Base-by-base conservation (phyloP, 1,140 invertebrate genomes). In the Diachasma alloeum region DNA sequence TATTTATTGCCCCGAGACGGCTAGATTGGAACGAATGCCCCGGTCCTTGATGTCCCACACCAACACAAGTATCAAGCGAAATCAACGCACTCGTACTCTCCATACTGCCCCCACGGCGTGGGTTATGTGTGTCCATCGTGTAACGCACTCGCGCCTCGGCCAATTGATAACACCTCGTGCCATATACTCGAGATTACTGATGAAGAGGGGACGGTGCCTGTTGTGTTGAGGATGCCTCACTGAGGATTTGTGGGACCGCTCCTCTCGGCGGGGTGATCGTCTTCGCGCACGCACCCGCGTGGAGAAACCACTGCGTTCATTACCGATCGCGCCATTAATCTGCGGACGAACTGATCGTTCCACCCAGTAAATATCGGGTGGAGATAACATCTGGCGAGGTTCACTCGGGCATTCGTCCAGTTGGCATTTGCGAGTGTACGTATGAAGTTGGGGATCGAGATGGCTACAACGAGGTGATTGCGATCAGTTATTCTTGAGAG, bases 251-350 rank as follows among this genome's bases (percentile, higher is more conserved):
- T 83, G 81, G 77, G 82, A 81, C 82, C 82, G 80, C 82, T 63
- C 59, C 2, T 9, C 24, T 4, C n/a, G 1, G 1, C 15, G 36
- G 78, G 77, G 75, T 85, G 85, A 85, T 87, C 85, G 84, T 81
- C 78, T 78, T 81, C 78, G 80, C 79, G 79, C 78, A 72, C 75
- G 75, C 42, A 66, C 68, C 72, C 39, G 68, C 74, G 82, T 80
- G 6, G 24, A 63, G n/a, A 63, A 4, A 63, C 59, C 59, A 63
- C 59, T 63, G 80, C 86, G 84, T 87, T 87, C 86, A 87, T 87
- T 87, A 87, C 86, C 82, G 85, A 86, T 86, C 86, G 81, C 79
- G 75, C 85, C 83, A 87, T 87, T 86, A 87, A 87, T 86, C 84
- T 85, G 83, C 77, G 48, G 37, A 63, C 69, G 36, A 76, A 68